Evolutionary conservation across 2,888 invertebrate genomes (phyloP).

Genomic region (Cosmia trapezina): DNA sequence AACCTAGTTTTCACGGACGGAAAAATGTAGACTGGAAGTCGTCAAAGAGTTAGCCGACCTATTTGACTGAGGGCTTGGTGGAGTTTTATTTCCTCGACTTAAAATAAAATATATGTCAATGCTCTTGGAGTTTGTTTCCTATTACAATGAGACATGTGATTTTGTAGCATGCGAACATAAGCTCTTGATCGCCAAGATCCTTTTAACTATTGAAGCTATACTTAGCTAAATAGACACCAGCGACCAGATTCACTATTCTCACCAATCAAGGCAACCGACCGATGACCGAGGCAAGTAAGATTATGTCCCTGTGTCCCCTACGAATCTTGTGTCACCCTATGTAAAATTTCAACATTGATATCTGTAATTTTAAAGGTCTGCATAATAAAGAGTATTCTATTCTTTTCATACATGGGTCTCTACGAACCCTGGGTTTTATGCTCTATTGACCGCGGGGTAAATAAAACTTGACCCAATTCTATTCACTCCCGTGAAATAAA

Average conservation of each 20-base stretch:
- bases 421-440: background rate
- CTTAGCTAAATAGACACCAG: background rate
- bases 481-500: slow-evolving; percentile 18
- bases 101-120: slow-evolving; percentile 10
- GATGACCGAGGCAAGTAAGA: background rate
- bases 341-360: too few species aligned
- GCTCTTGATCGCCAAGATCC: background rate
- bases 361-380: too few species aligned
- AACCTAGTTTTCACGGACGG: slow-evolving; percentile 41
- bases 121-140: slow-evolving; percentile 11
- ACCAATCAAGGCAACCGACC: background rate
- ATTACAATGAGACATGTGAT: background rate
- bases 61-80: slow-evolving; percentile 6
- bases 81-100: slow-evolving; percentile 4
- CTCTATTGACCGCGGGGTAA: background rate
- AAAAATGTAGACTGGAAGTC: slow-evolving; percentile 42
- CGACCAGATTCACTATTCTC: background rate
- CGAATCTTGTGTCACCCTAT: too few species aligned
- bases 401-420: too few species aligned
- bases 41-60: slow-evolving; percentile 20
- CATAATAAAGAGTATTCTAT: too few species aligned
- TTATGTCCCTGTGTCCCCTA: background rate
- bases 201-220: too few species aligned
- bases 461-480: slow-evolving; percentile 33
- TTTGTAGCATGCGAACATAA: background rate